Percentiles rank a stretch among this genome's conserved stretches.
phyloP scores from a whole-genome alignment of 2,113 vertebrate genomes.

The Sinocyclocheilus anophthalmus region DNA sequence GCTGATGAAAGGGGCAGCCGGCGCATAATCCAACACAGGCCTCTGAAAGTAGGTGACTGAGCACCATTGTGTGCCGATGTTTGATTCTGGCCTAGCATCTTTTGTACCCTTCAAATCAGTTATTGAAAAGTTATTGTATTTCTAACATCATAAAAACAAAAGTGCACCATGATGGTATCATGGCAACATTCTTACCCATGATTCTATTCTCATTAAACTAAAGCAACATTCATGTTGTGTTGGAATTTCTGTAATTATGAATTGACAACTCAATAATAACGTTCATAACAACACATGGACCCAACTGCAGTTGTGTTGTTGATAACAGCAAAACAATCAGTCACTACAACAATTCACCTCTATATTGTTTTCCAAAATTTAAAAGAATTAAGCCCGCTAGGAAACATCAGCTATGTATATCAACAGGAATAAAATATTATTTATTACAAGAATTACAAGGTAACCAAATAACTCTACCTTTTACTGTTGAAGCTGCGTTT shows the following conservation, averaged over 20 bases:
- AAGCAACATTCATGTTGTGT: background rate
- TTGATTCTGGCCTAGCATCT: conserved; percentile 12
- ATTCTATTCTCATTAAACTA: background rate
- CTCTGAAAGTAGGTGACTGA: background rate
- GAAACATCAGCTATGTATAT: background rate
- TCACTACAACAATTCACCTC: background rate
- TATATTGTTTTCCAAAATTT: background rate
- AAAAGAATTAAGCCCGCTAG: background rate
- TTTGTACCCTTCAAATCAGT: background rate
- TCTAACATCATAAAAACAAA: background rate
- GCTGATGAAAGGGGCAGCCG: background rate
- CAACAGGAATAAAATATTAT: background rate
- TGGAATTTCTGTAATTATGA: background rate
- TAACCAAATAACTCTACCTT: too few relatives aligned
- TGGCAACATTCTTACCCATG: background rate
- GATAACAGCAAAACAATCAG: background rate
- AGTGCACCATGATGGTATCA: too few relatives aligned
- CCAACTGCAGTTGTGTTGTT: background rate
- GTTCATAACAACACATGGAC: background rate
- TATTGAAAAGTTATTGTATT: background rate
- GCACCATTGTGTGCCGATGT: background rate
- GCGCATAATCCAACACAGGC: background rate
- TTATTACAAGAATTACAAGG: too few relatives aligned
- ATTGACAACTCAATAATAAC: background rate
- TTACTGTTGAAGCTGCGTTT: too few relatives aligned